Evolutionary conservation across 1,140 invertebrate species (phyloP).

Genomic region (Nebria ingens): DNA sequence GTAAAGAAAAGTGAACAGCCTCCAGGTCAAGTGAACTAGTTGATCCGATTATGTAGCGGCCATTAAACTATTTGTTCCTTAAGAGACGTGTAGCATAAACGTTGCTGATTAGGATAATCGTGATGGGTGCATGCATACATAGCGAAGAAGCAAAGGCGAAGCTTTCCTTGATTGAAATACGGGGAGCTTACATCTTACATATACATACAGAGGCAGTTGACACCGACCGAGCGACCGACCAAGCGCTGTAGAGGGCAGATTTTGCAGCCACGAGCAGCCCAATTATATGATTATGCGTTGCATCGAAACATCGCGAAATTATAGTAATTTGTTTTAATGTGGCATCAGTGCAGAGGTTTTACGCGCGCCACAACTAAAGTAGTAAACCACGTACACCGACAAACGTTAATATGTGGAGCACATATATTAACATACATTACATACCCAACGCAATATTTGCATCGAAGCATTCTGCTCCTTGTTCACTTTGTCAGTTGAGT

Average conservation of each 20-base stretch:
- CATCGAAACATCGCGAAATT: slow-evolving; percentile 6
- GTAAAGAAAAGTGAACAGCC: neutral
- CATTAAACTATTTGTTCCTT: neutral
- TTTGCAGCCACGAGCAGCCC: slow-evolving; percentile 6
- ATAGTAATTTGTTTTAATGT: slow-evolving; percentile 10
- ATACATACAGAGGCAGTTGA: slow-evolving; percentile 2
- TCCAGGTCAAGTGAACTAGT: neutral
- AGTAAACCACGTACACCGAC: slow-evolving; percentile 17
- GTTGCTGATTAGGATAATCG: slow-evolving; percentile 3
- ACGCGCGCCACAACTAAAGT: neutral
- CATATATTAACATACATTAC: slow-evolving; percentile 28
- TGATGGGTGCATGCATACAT: neutral
- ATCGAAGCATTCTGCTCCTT: too few relatives aligned
- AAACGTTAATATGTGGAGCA: slow-evolving; percentile 29
- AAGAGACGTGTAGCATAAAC: neutral
- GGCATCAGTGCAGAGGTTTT: neutral
- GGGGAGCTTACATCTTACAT: neutral
- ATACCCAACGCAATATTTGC: too few relatives aligned
- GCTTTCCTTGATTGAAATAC: neutral
- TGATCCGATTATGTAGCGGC: neutral
- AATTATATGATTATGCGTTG: slow-evolving; percentile 9
- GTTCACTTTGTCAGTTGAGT: too few relatives aligned
- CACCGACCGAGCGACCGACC: neutral
- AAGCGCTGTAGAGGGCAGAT: too few relatives aligned
- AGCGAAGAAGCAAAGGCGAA: neutral